phyloP scores from a whole-genome alignment of 2,888 invertebrate species.

The Dynastes hyllus region DNA sequence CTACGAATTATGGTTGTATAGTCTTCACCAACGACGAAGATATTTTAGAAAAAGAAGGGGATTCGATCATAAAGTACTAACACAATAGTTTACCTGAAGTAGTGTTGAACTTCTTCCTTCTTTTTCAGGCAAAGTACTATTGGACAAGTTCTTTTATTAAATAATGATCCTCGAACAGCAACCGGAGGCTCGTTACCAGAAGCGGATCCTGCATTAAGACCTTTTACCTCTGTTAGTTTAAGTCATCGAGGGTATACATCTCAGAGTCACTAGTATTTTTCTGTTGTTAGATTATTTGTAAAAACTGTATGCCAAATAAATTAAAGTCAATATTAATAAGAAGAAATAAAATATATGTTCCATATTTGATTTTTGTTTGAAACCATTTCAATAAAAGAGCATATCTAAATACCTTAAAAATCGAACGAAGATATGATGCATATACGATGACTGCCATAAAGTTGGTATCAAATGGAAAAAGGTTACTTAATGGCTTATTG shows the following conservation, averaged over 20 bases:
- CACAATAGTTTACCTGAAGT: background rate
- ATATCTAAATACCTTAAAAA: too few relatives aligned
- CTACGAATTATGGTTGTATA: conserved; percentile 61
- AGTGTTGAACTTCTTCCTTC: background rate
- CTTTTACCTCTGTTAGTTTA: conserved; percentile 67
- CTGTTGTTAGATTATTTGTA: conserved; percentile 17
- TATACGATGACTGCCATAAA: too few relatives aligned
- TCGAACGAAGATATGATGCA: too few relatives aligned
- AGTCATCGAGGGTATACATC: conserved; percentile 58
- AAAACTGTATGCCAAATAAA: conserved; percentile 47
- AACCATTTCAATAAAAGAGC: too few relatives aligned
- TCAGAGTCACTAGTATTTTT: conserved; percentile 48
- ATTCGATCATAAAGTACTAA: conserved; percentile 60
- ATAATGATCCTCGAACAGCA: conserved; percentile 60
- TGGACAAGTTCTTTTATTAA: conserved; percentile 61
- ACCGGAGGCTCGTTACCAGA: conserved; percentile 64
- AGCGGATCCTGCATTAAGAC: conserved; percentile 67
- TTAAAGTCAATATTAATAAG: conserved; percentile 33
- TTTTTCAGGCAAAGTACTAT: conserved; percentile 62
- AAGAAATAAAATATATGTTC: conserved; percentile 38
- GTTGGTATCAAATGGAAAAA: too few relatives aligned
- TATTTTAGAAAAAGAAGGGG: conserved; percentile 61
- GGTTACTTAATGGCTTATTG: too few relatives aligned
- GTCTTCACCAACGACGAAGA: conserved; percentile 64
- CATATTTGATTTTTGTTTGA: background rate